Conservation (phyloP, 2,888 invertebrate genomes). For the Hymenopus coronatus region DNA sequence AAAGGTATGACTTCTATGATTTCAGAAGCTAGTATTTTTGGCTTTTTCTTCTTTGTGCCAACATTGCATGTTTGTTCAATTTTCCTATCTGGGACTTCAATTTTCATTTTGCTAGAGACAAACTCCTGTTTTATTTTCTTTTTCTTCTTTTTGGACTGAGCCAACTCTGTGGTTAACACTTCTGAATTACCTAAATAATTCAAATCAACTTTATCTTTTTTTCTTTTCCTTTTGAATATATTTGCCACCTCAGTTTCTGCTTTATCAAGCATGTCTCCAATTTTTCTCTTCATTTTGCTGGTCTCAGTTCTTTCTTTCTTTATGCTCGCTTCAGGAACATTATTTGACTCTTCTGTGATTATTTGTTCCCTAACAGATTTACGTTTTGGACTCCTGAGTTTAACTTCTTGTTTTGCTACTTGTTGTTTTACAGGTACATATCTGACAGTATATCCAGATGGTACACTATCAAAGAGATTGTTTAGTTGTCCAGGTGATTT, state of each 20-base stretch:
- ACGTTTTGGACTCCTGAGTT: not conserved
- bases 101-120: not conserved
- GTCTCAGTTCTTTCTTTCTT: not conserved
- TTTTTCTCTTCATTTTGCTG: not conserved
- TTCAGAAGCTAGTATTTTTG: too few relatives aligned
- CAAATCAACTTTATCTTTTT: not conserved
- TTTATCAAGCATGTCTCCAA: not conserved
- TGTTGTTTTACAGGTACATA: not conserved
- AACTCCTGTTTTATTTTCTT: not conserved
- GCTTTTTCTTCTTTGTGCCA: too few relatives aligned
- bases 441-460: not conserved
- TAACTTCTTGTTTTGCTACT: not conserved
- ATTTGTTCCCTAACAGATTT: not conserved
- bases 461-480: slow-evolving; percentile 34
- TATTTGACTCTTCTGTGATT: not conserved
- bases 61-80: too few relatives aligned
- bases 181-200: not conserved
- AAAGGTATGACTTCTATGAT: too few relatives aligned
- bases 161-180: not conserved
- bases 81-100: not conserved
- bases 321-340: not conserved
- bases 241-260: not conserved
- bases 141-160: not conserved
- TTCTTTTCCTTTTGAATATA: not conserved
- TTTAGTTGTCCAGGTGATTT: slow-evolving; percentile 55